phyloP scores from a whole-genome alignment of 2,888 invertebrate species.

The Xylota sylvarum region DNA sequence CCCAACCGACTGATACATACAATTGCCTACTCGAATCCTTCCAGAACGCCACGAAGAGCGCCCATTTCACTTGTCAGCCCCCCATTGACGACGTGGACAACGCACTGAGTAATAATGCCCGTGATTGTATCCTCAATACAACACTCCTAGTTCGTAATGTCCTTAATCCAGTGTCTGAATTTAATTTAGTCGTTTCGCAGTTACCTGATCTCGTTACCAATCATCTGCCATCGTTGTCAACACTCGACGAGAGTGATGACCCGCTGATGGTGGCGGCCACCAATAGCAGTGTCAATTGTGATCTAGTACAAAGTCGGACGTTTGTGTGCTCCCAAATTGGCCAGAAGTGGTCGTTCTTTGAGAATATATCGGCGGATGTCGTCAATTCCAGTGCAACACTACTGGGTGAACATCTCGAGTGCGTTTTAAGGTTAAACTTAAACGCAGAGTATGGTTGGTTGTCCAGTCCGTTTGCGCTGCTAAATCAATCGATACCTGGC shows the following conservation, averaged over 20 bases:
- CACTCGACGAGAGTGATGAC: constrained; percentile 71
- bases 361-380: constrained; percentile 47
- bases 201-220: constrained; percentile 75
- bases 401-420: constrained; percentile 63
- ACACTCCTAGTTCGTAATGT: constrained; percentile 80
- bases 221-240: constrained; percentile 71
- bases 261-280: constrained; percentile 66
- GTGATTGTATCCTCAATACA: constrained; percentile 80
- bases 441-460: constrained; percentile 63
- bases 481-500: constrained; percentile 62
- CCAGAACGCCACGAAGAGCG: constrained; percentile 78
- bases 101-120: constrained; percentile 54
- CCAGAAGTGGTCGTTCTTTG: constrained; percentile 55
- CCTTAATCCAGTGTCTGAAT: constrained; percentile 82
- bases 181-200: constrained; percentile 81
- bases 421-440: constrained; percentile 61
- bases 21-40: constrained; percentile 82
- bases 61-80: constrained; percentile 79
- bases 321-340: constrained; percentile 76
- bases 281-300: constrained; percentile 78
- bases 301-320: constrained; percentile 78
- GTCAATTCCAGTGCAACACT: constrained; percentile 44
- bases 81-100: constrained; percentile 40
- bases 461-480: constrained; percentile 49
- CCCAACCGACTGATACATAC: constrained; percentile 80